Evolutionary conservation across 2,888 invertebrate genomes (phyloP).

Genomic region (Nectonema munidae): DNA sequence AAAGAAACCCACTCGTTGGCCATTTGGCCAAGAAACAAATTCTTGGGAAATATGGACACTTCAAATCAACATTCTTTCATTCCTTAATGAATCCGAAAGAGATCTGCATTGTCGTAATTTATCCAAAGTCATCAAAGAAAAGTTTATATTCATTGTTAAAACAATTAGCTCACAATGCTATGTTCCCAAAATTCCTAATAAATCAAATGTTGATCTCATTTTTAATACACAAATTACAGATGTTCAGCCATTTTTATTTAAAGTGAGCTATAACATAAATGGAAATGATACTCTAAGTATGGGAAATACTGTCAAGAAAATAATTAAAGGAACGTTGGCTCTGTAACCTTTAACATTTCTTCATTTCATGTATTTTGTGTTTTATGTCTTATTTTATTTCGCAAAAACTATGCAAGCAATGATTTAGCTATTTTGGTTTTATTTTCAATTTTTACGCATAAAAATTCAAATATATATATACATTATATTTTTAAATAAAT

Average conservation of each 20-base stretch:
- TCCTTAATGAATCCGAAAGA: neutral
- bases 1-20: neutral
- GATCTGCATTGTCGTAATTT: neutral
- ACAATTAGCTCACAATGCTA: neutral
- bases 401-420: too few relatives aligned
- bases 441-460: too few relatives aligned
- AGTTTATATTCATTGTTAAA: neutral
- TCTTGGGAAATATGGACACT: neutral
- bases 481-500: too few relatives aligned
- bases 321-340: too few relatives aligned
- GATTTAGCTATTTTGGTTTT: too few relatives aligned
- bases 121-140: neutral
- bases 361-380: too few relatives aligned
- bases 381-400: too few relatives aligned
- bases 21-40: neutral
- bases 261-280: too few relatives aligned
- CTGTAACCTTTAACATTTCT: too few relatives aligned
- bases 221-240: neutral
- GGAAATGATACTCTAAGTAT: too few relatives aligned
- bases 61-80: neutral
- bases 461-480: too few relatives aligned
- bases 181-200: neutral
- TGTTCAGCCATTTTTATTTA: neutral
- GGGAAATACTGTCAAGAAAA: too few relatives aligned
- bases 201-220: neutral